Percentiles rank a stretch among this genome's conserved stretches.
phyloP scores from a whole-genome alignment of 2,113 vertebrate species.

The Thinocorus orbignyianus region DNA sequence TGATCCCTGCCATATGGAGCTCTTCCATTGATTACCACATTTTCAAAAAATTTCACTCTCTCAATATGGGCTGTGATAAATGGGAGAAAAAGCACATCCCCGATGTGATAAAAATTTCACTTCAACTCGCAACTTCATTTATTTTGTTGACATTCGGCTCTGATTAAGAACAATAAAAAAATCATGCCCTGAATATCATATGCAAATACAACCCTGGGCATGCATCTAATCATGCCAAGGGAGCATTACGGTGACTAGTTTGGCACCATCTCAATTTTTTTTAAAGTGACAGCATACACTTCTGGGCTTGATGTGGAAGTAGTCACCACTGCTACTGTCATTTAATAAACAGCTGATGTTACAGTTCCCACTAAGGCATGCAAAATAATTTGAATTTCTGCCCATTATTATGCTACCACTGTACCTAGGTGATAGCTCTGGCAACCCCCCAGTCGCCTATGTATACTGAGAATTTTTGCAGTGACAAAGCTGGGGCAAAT shows the following conservation, averaged over 20 bases:
- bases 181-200: constrained; percentile 98
- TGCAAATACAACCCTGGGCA: constrained; percentile 97
- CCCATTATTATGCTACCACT: constrained; percentile 59
- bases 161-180: constrained; percentile 99
- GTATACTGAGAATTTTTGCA: constrained; percentile 22
- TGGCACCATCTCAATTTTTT: constrained; percentile 86
- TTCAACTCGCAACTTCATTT: constrained; percentile 99
- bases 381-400: constrained; percentile 69
- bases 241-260: constrained; percentile 90
- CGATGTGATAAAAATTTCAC: constrained; percentile 99
- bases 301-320: constrained; percentile 75
- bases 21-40: constrained; percentile 99
- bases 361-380: constrained; percentile 66
- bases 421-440: constrained; percentile 60
- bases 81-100: constrained; percentile 95
- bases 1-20: constrained; percentile 99
- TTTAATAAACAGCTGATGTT: constrained; percentile 81
- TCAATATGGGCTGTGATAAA: constrained; percentile 99
- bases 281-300: constrained; percentile 89
- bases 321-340: constrained; percentile 73
- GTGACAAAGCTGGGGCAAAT: background rate
- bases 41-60: constrained; percentile 92
- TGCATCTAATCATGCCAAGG: constrained; percentile 96
- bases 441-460: background rate
- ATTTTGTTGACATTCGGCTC: constrained; percentile 99